These are phyloP conservation scores for Amphiprion percula DNA, from an alignment of 2,113 vertebrate species.

Conservation along the genomic window DNA sequence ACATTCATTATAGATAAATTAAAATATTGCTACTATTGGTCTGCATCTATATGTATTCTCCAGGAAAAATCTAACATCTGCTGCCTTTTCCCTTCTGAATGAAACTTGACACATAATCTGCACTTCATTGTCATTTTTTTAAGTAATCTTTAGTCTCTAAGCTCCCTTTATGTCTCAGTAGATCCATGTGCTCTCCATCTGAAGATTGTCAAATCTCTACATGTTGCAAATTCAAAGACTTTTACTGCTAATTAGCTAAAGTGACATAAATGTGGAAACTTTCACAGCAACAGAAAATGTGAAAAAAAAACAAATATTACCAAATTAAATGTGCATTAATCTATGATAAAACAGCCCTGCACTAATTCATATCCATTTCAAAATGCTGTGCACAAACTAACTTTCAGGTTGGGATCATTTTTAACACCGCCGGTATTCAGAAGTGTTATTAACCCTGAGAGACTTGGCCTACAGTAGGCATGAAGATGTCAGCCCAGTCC, in stretches of 20 bases:
- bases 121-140: too few species aligned
- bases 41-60: background rate
- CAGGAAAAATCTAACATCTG: background rate
- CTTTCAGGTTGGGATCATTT: background rate
- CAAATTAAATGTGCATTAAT: too few species aligned
- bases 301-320: too few species aligned
- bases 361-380: too few species aligned
- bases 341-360: too few species aligned
- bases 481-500: constrained; percentile 78
- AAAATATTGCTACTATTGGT: background rate
- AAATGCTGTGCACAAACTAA: background rate
- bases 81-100: background rate
- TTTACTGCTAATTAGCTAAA: background rate
- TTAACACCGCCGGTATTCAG: background rate
- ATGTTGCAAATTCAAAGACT: background rate
- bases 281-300: background rate
- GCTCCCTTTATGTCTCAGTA: background rate
- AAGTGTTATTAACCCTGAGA: constrained; percentile 21
- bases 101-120: background rate
- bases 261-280: background rate
- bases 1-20: background rate
- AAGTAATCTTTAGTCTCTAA: background rate
- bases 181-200: background rate
- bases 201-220: background rate
- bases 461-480: constrained; percentile 53